Percentiles rank a stretch among this genome's conserved stretches.
Evolutionary conservation across 2,113 vertebrate species (phyloP).

Genomic region (Meles meles): DNA sequence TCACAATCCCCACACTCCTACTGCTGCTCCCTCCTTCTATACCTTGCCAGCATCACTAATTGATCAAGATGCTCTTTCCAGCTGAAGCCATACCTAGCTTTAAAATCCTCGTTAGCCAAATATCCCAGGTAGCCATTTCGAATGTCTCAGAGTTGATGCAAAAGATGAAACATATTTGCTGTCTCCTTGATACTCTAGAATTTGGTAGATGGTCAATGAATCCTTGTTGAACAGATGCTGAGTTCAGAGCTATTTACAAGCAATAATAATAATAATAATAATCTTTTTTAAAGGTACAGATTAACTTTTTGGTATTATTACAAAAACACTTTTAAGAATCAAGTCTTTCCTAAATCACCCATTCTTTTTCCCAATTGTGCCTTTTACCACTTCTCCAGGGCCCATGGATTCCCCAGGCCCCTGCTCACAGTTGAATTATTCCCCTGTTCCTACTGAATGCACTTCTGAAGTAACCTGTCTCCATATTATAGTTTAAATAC

Average conservation of each 20-base stretch:
- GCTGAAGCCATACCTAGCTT: background rate
- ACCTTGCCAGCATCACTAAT: background rate
- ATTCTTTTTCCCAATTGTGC: background rate
- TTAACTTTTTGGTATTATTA: background rate
- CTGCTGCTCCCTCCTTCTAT: background rate
- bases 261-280: background rate
- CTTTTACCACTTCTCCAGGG: background rate
- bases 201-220: background rate
- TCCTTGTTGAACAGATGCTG: background rate
- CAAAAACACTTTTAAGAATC: conserved; percentile 38
- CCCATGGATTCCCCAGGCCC: background rate
- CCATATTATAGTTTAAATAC: conserved; percentile 70
- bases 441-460: conserved; percentile 54
- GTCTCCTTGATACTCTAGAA: background rate
- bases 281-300: background rate
- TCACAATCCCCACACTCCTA: accelerated
- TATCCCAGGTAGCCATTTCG: background rate
- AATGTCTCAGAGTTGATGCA: background rate
- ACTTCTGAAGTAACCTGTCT: conserved; percentile 48
- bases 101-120: background rate
- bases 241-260: conserved; percentile 28
- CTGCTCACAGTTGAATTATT: background rate
- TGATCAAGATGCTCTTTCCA: background rate
- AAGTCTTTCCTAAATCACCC: background rate
- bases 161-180: background rate